Conservation (phyloP, 2,113 vertebrate genomes). For the Myxocyprinus asiaticus region DNA sequence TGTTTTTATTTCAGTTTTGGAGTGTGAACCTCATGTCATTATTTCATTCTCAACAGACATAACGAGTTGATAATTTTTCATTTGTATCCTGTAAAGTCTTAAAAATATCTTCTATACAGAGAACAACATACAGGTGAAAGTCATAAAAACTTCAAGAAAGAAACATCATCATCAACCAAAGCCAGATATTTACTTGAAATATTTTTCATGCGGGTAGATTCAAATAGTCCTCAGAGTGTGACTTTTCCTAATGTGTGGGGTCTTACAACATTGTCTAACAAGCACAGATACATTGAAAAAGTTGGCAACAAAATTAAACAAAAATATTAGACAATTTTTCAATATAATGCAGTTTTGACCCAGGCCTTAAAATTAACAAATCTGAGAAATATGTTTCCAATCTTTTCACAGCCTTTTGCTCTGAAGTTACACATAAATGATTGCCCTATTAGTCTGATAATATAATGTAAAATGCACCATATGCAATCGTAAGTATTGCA, state of each 20-base stretch:
- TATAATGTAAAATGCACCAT: neutral
- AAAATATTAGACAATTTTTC: neutral
- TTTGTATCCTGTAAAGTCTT: conserved; percentile 40
- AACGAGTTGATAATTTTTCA: conserved; percentile 34
- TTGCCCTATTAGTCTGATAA: neutral
- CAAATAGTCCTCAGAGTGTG: too few species aligned
- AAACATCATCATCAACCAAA: conserved; percentile 13
- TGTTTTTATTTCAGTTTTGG: conserved; percentile 39
- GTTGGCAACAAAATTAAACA: neutral
- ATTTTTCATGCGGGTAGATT: neutral
- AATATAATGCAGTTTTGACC: neutral
- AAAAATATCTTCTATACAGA: conserved; percentile 34
- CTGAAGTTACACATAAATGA: conserved; percentile 15
- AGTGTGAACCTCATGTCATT: conserved; percentile 24
- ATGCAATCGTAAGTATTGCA: neutral
- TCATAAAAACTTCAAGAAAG: neutral
- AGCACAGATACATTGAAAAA: neutral
- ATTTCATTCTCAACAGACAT: neutral
- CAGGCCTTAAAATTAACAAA: neutral
- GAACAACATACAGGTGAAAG: neutral
- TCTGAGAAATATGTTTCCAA: neutral
- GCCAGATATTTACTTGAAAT: neutral
- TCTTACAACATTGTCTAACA: conserved; percentile 12
- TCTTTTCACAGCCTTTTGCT: neutral
- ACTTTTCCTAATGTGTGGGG: neutral